phyloP scores from a whole-genome alignment of 2,797 vertebrate species.

The Chlorospingus semifuscus region DNA sequence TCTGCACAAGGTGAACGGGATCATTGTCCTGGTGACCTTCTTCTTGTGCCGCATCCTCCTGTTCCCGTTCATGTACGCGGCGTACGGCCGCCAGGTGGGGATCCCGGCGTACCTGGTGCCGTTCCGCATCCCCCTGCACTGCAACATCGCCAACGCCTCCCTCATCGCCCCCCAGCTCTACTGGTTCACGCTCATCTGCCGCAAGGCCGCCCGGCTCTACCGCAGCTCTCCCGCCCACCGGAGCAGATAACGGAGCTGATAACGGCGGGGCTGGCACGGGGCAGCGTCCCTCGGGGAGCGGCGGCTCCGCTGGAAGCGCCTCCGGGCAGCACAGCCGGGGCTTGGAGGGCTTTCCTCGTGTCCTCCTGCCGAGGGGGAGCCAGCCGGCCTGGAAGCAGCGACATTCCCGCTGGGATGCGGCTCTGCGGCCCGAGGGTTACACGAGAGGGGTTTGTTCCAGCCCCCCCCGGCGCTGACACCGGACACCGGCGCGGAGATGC shows the following conservation, averaged over 20 bases:
- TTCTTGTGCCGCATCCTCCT: constrained; percentile 92
- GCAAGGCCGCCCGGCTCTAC: constrained; percentile 89
- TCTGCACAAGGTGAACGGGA: constrained; percentile 91
- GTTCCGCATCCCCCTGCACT: constrained; percentile 85
- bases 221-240: constrained; percentile 14
- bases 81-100: constrained; percentile 84
- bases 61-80: constrained; percentile 97
- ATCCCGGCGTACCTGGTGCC: constrained; percentile 86
- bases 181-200: constrained; percentile 94
- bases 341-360: not conserved
- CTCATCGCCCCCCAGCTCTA: constrained; percentile 96
- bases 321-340: not conserved
- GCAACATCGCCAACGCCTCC: constrained; percentile 88
- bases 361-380: not conserved
- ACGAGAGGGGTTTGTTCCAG: not conserved
- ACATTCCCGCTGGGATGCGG: not conserved
- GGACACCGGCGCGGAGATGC: not conserved
- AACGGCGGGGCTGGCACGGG: not conserved
- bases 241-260: constrained; percentile 59
- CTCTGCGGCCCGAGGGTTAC: not conserved
- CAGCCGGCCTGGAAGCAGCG: not conserved
- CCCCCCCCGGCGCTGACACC: not conserved
- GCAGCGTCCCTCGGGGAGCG: not conserved
- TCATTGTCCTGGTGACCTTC: constrained; percentile 89
- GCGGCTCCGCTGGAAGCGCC: not conserved